phyloP scores from a whole-genome alignment of 2,797 vertebrate species.

The Semaprochilodus insignis region DNA sequence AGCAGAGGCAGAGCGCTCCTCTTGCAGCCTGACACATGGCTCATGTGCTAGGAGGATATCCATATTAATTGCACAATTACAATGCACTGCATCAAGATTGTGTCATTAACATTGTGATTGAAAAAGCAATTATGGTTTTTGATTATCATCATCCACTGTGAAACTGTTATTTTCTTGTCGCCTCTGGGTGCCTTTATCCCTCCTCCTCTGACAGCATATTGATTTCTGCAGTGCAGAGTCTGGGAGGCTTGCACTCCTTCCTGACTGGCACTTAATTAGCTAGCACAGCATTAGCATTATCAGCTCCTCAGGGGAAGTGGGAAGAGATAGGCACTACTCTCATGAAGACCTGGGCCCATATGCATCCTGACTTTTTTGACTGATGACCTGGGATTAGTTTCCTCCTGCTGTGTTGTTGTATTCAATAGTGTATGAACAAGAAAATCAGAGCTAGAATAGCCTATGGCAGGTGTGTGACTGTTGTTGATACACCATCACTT shows the following conservation, averaged over 20 bases:
- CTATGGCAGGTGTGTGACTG: not conserved
- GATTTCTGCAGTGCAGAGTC: conserved; percentile 69
- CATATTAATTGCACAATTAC: conserved; percentile 82
- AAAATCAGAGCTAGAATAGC: not conserved
- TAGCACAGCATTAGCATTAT: conserved; percentile 69
- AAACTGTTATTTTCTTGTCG: conserved; percentile 64
- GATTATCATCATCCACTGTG: conserved; percentile 71
- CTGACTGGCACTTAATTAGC: conserved; percentile 75
- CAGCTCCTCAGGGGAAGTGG: conserved; percentile 54
- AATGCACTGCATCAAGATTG: conserved; percentile 79
- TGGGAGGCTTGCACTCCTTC: conserved; percentile 65
- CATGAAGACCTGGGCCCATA: conserved; percentile 1
- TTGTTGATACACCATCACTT: not conserved
- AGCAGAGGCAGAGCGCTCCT: conserved; percentile 12
- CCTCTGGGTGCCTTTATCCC: conserved; percentile 57
- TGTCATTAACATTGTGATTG: conserved; percentile 80
- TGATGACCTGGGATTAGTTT: conserved; percentile 15
- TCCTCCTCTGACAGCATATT: conserved; percentile 62
- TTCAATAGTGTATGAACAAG: not conserved
- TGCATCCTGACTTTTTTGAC: conserved; percentile 18
- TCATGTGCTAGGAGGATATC: conserved; percentile 72
- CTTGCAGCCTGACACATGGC: conserved; percentile 73
- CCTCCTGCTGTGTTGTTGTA: not conserved
- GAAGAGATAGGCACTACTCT: conserved; percentile 26
- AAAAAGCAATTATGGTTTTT: conserved; percentile 81